Conservation (phyloP, 1,140 invertebrate species). For the Pristionchus pacificus region DNA sequence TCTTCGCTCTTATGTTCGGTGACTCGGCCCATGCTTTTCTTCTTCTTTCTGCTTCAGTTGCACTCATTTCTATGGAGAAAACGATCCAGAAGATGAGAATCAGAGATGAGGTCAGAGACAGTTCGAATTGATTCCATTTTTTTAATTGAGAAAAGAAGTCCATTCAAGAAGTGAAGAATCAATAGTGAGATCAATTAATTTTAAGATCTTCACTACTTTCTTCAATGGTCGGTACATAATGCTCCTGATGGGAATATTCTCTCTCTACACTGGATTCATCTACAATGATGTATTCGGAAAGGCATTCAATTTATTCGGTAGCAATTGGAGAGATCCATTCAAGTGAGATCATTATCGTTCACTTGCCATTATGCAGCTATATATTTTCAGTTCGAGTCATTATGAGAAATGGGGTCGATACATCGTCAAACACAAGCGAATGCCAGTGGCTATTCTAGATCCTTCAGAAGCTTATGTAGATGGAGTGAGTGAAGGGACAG, state of each 20-base stretch:
- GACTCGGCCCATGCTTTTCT: conserved; percentile 80
- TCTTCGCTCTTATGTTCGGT: conserved; percentile 89
- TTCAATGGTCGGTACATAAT: conserved; percentile 96
- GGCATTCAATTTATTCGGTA: conserved; percentile 86
- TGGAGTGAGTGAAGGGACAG: conserved; percentile 24
- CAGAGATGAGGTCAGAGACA: conserved; percentile 59
- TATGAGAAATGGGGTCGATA: too few relatives aligned
- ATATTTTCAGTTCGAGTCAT: too few relatives aligned
- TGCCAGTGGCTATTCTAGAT: conserved; percentile 20
- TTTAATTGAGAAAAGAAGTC: not conserved
- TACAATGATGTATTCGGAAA: conserved; percentile 97
- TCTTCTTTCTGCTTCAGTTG: conserved; percentile 70
- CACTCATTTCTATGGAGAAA: conserved; percentile 74
- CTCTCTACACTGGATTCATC: conserved; percentile 88
- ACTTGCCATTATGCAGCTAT: too few relatives aligned
- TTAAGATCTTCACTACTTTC: conserved; percentile 88
- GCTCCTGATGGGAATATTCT: conserved; percentile 92
- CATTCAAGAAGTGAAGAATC: not conserved
- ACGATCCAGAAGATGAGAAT: conserved; percentile 71
- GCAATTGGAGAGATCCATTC: conserved; percentile 71
- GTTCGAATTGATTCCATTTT: not conserved
- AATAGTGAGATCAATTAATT: too few relatives aligned
- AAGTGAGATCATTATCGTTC: conserved; percentile 19
- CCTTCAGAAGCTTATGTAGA: conserved; percentile 25
- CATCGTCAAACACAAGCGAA: not conserved